Evolutionary conservation across 1,140 invertebrate species (phyloP), one percentile per base, ranked within the genome.

Genomic region (Goniozus legneri): DNA sequence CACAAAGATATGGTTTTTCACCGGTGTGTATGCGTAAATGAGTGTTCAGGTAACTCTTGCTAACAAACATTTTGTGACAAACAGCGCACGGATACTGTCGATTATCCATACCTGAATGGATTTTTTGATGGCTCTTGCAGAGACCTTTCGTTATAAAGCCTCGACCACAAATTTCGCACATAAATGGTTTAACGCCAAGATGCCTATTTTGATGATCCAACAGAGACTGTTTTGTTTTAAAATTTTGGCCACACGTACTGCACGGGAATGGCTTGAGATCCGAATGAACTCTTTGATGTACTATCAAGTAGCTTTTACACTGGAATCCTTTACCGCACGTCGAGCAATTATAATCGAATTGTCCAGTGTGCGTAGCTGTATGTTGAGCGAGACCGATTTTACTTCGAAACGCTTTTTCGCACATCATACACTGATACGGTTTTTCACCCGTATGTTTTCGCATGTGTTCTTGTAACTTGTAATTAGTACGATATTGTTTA

Each of bases 11-110:
- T 0, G 87, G 88, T 52, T 87, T 85, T 64, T 90, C 86, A 1
- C 91, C 88, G 0, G 91, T 93, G 59, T 96, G 93, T 45, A 92
- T 93, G 8, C 93, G 80, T 34, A 93, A 72, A 64, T 96, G 93
- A 10, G 88, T 85, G 37, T 87, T 84, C 2, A 92, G 77, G 65
- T 91, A 91, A 54, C 84, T 85, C 41, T 84, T 87, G 64, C 86
- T 87, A 2, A 86, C 86, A 51, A 87, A 86, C 65, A 82, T 77
- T 50, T 84, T 80, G 27, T 82, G 82, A 60, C 85, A 87, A 21
- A 84, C 79, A 2, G 77, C 69, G 55, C 85, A 87, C 2, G 82
- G 79, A 61, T 83, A 86, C 27, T 85, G 84, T 37, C 84, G 80
- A 54, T 79, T 80, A 44, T 80, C 78, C 38, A 80, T 83, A 0